Conservation (phyloP, 2,797 vertebrate species). For the Danio aesculapii region DNA sequence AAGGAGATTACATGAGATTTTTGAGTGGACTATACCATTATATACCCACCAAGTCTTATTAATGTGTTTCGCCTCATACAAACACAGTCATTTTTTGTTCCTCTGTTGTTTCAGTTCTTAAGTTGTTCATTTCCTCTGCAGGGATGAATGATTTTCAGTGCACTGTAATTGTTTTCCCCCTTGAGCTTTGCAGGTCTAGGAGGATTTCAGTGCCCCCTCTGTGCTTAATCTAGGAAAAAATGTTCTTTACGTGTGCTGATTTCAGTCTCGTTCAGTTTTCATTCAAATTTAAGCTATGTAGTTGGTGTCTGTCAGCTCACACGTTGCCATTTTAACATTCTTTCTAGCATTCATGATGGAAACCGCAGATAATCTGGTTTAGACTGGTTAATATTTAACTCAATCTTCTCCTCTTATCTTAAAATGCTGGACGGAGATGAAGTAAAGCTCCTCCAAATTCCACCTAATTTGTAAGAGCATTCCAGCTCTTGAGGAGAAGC, state of each 20-base stretch:
- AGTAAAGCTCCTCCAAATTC: background rate
- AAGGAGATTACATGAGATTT: background rate
- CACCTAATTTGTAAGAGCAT: background rate
- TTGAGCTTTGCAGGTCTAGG: background rate
- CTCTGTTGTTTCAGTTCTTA: background rate
- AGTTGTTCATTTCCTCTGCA: constrained; percentile 5
- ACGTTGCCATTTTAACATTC: background rate
- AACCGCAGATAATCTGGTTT: background rate
- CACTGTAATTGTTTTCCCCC: background rate
- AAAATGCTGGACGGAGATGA: background rate
- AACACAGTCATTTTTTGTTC: background rate
- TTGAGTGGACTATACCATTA: background rate
- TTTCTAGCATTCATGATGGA: background rate
- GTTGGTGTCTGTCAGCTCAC: background rate
- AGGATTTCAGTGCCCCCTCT: background rate
- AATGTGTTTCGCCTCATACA: background rate
- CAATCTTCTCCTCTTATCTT: background rate
- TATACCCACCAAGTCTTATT: background rate
- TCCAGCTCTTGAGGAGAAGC: background rate
- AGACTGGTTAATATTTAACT: constrained; percentile 21
- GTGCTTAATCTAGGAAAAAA: background rate
- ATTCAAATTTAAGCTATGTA: background rate
- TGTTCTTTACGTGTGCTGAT: background rate
- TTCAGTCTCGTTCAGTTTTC: background rate
- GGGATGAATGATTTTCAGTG: background rate